phyloP scores from a whole-genome alignment of 2,113 vertebrate genomes.

The Oreochromis aureus region DNA sequence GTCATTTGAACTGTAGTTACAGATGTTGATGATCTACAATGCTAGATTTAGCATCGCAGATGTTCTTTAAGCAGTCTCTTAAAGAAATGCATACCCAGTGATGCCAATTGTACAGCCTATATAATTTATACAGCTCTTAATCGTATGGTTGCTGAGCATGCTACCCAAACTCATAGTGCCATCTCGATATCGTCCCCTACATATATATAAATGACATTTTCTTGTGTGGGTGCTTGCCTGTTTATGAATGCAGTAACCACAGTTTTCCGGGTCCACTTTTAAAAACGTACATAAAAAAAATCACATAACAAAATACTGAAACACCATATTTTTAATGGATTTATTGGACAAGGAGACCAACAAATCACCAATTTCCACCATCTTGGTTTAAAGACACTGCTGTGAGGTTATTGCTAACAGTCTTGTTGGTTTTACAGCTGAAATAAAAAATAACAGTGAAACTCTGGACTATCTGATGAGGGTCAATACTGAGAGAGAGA shows the following conservation, averaged over 20 bases:
- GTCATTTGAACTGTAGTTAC: neutral
- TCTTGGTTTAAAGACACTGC: fast-evolving
- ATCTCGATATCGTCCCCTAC: neutral
- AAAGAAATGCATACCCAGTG: neutral
- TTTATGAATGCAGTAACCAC: neutral
- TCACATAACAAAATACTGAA: neutral
- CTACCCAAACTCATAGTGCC: neutral
- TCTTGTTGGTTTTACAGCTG: neutral
- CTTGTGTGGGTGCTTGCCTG: neutral
- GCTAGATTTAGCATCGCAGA: fast-evolving
- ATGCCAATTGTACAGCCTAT: neutral
- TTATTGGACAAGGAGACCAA: neutral
- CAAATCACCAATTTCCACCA: neutral
- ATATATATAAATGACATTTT: neutral
- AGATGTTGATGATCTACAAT: neutral
- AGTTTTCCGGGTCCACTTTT: neutral
- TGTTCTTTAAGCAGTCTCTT: neutral
- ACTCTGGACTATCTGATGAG: neutral
- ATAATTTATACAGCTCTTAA: neutral
- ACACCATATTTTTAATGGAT: no score
- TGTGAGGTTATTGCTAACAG: neutral
- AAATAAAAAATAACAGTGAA: neutral
- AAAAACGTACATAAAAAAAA: neutral
- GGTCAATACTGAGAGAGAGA: neutral
- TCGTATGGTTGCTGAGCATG: neutral